A percentile compares a stretch with the other conserved stretches of the same genome.
Conservation (phyloP, 2,113 vertebrate species). For the Zapornia atra region DNA sequence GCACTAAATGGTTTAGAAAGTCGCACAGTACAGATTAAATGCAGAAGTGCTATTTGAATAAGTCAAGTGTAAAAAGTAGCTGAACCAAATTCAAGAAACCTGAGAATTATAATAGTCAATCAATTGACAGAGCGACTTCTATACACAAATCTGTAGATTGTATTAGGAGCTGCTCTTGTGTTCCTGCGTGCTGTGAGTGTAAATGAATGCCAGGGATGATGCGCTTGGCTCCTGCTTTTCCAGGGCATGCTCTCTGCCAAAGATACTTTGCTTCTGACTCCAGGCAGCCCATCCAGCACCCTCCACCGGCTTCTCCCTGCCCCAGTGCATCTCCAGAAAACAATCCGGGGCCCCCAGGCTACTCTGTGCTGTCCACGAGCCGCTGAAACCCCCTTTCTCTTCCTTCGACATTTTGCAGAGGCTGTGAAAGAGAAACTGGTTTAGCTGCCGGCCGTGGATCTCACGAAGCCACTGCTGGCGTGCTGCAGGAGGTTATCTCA, state of each 20-base stretch:
- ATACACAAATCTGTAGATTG: not conserved
- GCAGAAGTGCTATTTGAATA: not conserved
- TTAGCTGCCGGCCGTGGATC: rapidly evolving
- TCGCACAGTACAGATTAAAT: not conserved
- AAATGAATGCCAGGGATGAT: not conserved
- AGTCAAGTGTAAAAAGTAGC: not conserved
- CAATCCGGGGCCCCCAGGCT: not conserved
- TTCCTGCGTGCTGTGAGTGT: not conserved
- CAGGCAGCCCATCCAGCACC: too few species aligned
- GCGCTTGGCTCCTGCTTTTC: not conserved
- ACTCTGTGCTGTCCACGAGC: not conserved
- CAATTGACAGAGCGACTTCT: not conserved
- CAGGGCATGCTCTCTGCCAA: rapidly evolving
- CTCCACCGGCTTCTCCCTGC: not conserved
- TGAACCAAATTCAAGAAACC: not conserved
- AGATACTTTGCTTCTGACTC: not conserved
- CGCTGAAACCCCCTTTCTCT: not conserved
- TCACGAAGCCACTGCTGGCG: not conserved
- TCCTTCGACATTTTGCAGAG: not conserved
- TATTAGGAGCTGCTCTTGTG: not conserved
- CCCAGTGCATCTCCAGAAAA: not conserved
- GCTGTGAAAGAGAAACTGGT: not conserved
- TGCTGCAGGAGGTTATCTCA: rapidly evolving
- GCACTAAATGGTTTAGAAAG: not conserved
- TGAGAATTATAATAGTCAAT: not conserved